A percentile compares a stretch with the other conserved stretches of the same genome.
Conservation (phyloP, 2,797 vertebrate species). For the Centropyge bicolor region DNA sequence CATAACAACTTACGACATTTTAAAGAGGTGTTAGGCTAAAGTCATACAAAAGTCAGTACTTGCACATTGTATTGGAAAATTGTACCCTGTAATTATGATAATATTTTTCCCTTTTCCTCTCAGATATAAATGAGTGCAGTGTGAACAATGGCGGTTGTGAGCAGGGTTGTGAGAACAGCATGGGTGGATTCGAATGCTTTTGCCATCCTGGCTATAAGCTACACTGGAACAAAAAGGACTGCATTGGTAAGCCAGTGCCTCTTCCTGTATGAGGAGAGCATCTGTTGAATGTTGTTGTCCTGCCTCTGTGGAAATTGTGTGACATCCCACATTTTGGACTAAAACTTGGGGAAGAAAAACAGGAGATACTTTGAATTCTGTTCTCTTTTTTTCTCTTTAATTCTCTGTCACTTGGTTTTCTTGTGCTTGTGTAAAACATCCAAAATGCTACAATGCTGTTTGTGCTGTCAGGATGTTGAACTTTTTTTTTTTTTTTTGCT, state of each 20-base stretch:
- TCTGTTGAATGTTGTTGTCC: conserved; percentile 8
- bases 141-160: conserved; percentile 96
- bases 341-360: conserved; percentile 84
- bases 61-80: conserved; percentile 10
- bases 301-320: conserved; percentile 12
- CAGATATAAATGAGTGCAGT: conserved; percentile 97
- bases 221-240: conserved; percentile 99
- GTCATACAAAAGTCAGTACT: background rate
- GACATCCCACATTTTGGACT: conserved; percentile 40
- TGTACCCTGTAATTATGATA: conserved; percentile 35
- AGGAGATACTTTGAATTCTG: conserved; percentile 96
- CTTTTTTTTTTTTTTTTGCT: background rate
- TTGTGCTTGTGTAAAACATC: conserved; percentile 63
- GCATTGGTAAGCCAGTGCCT: conserved; percentile 92
- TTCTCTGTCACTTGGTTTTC: conserved; percentile 78
- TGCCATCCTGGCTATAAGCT: conserved; percentile 92
- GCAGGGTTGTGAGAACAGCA: conserved; percentile 92
- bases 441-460: conserved; percentile 29
- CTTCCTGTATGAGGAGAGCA: conserved; percentile 67
- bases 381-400: conserved; percentile 79
- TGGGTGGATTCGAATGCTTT: conserved; percentile 92
- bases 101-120: conserved; percentile 45
- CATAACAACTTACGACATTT: conserved; percentile 41
- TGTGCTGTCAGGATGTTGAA: conserved; percentile 42
- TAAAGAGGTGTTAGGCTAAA: conserved; percentile 14